Evolutionary conservation across 2,797 vertebrate species (phyloP), one percentile per base, ranked within the genome.

Genomic region (Danionella dracula): DNA sequence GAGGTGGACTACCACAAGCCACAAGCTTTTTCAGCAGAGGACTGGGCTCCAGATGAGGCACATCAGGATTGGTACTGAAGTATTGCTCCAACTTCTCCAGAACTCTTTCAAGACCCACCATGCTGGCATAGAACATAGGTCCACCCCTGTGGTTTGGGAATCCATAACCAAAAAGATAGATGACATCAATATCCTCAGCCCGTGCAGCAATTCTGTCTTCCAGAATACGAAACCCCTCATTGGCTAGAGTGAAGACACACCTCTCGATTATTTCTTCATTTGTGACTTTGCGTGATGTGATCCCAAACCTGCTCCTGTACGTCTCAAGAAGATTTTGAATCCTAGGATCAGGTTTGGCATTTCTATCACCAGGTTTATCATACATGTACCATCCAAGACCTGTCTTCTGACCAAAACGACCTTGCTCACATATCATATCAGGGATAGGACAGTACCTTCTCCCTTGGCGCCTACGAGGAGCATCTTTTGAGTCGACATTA

Each of bases 371-470:
- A 0, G 89, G 87, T 76, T 81, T 87, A 54, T 94, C 92, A 0
- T 99, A 99, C 11, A 12, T 83, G 72, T 98, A 97, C 94, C 94
- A 97, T 0, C 96, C 95, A 0, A 15, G 72, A 1, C 92, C 93
- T 0, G 81, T 82, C 80, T 98, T 99, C 82, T 97, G 94, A 35
- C 95, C 94, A 4, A 92, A 89, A 27, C 93, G 86, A 34, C 92
- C 92, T 1, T 70, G 81, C 78, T 97, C 90, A 16, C 92, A 97
- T 8, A 98, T 79, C 8, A 95, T 77, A 72, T 99, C 95, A 4
- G 89, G 87, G 75, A 98, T 82, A 0, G 95, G 94, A 64, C 93
- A 90, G 72, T 99, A 97, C 70, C 93, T 86, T 4, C 0, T 31
- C 1, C 84, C 88, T 0, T 68, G 77, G 29, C 87, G 83, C 45